Evolutionary conservation across 2,888 invertebrate genomes (phyloP).

Genomic region (Gastracanthus pulcherrimus): DNA sequence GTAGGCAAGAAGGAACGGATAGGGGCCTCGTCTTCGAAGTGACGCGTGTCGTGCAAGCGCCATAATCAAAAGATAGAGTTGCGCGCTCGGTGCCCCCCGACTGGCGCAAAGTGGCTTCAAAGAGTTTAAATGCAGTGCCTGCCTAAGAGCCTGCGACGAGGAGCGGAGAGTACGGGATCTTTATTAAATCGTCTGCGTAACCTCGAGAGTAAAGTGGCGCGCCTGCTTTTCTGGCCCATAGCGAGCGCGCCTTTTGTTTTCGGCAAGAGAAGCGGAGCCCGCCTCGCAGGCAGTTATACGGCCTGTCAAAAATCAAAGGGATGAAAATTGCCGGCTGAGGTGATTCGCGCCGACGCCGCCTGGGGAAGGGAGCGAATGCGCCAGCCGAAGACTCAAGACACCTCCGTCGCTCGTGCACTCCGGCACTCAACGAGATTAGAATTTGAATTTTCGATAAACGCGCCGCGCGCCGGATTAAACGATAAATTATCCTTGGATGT

Average conservation of each 20-base stretch:
- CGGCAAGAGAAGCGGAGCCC: conserved; percentile 37
- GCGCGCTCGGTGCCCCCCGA: conserved; percentile 52
- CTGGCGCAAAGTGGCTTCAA: conserved; percentile 65
- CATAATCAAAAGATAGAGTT: conserved; percentile 60
- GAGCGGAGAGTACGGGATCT: no score
- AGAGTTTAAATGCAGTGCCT: conserved; percentile 67
- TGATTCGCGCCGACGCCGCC: conserved; percentile 1
- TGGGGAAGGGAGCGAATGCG: not conserved
- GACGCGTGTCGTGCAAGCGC: conserved; percentile 38
- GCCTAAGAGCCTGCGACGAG: conserved; percentile 44
- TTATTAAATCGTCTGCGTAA: conserved; percentile 72
- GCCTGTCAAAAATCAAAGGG: conserved; percentile 75
- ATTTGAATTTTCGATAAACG: conserved; percentile 52
- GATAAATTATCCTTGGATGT: conserved; percentile 44
- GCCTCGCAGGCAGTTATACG: conserved; percentile 36
- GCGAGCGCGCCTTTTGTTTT: conserved; percentile 61
- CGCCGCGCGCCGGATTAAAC: conserved; percentile 34
- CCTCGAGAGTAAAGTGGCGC: conserved; percentile 69
- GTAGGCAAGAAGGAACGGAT: not conserved
- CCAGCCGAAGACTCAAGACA: conserved; percentile 8
- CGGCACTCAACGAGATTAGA: conserved; percentile 54
- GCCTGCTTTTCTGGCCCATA: conserved; percentile 56
- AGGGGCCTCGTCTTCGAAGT: conserved; percentile 24
- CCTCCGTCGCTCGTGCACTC: not conserved
- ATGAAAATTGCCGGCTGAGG: conserved; percentile 70